Evolutionary conservation across 2,797 vertebrate species (phyloP).

Genomic region (Hylomyscus alleni): DNA sequence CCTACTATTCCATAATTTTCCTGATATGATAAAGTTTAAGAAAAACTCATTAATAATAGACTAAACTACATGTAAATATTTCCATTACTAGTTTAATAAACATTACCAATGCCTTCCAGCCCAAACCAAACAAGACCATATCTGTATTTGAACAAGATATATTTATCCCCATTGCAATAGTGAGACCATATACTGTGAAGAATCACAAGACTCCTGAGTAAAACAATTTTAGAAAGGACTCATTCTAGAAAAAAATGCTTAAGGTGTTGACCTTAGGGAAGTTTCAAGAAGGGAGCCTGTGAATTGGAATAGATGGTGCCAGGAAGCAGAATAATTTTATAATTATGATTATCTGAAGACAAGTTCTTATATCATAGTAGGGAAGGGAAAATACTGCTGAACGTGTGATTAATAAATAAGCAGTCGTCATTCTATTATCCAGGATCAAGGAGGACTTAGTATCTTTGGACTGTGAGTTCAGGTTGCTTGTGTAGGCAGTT

Average conservation of each 20-base stretch:
- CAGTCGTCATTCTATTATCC: background rate
- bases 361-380: background rate
- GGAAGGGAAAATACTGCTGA: background rate
- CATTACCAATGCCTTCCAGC: background rate
- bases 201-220: background rate
- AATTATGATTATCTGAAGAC: background rate
- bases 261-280: background rate
- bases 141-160: background rate
- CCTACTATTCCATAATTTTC: slow-evolving; percentile 3
- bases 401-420: background rate
- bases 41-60: slow-evolving; percentile 19
- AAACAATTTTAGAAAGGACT: background rate
- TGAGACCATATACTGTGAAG: background rate
- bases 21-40: slow-evolving; percentile 12
- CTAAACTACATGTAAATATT: slow-evolving; percentile 14
- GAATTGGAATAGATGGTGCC: background rate
- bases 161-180: background rate
- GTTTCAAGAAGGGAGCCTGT: slow-evolving; percentile 7
- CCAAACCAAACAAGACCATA: slow-evolving; percentile 24
- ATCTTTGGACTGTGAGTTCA: background rate
- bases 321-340: background rate
- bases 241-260: background rate
- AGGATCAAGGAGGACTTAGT: too few species aligned
- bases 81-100: slow-evolving; percentile 19
- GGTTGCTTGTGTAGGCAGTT: background rate